phyloP scores from a whole-genome alignment of 2,113 vertebrate genomes.

The Macaca fascicularis region DNA sequence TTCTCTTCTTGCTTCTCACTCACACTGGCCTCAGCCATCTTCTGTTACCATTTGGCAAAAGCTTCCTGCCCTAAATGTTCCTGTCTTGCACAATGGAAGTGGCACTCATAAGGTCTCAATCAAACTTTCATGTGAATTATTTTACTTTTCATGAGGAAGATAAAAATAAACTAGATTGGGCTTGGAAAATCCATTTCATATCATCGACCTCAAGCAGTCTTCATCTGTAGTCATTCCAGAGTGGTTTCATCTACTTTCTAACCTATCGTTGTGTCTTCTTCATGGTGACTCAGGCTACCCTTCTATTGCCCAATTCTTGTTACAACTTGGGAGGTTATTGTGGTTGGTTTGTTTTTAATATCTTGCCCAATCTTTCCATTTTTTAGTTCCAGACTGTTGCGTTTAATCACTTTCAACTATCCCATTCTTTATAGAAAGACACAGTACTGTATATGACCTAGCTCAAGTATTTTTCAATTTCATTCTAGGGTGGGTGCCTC shows the following conservation, averaged over 20 bases:
- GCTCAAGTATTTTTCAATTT: constrained; percentile 31
- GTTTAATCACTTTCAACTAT: constrained; percentile 75
- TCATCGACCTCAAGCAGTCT: constrained; percentile 47
- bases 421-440: constrained; percentile 61
- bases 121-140: constrained; percentile 79
- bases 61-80: constrained; percentile 59
- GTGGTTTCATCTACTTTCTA: constrained; percentile 42
- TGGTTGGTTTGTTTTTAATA: constrained; percentile 78
- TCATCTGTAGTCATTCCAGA: constrained; percentile 56
- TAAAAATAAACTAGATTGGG: constrained; percentile 77
- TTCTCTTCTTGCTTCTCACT: neutral
- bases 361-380: constrained; percentile 82
- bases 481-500: constrained; percentile 45
- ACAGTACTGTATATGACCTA: constrained; percentile 62
- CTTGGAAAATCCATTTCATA: constrained; percentile 76
- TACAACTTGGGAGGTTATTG: constrained; percentile 79
- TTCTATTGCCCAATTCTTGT: constrained; percentile 71
- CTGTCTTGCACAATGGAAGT: constrained; percentile 76
- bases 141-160: constrained; percentile 77
- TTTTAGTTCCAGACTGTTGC: constrained; percentile 80
- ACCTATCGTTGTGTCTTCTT: constrained; percentile 5
- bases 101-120: constrained; percentile 78
- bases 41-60: constrained; percentile 70
- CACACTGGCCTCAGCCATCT: constrained; percentile 40
- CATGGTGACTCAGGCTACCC: constrained; percentile 58